Evolutionary conservation across 2,797 vertebrate genomes (phyloP).

Genomic region (Oceanodroma leucorhoa): DNA sequence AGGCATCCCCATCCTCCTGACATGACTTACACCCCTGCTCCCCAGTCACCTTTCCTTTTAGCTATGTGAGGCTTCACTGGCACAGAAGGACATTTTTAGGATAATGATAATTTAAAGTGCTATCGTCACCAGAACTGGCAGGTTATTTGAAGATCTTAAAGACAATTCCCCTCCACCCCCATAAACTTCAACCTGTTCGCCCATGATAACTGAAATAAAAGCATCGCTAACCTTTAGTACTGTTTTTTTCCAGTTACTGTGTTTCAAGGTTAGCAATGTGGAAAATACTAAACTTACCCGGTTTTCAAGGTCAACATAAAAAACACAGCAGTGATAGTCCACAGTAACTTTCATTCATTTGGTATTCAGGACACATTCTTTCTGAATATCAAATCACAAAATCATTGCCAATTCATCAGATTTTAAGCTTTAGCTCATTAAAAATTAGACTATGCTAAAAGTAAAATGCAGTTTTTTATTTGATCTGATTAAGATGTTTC

Average conservation of each 20-base stretch:
- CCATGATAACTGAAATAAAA: neutral
- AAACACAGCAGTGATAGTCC: neutral
- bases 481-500: slow-evolving; percentile 17
- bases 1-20: neutral
- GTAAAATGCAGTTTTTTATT: neutral
- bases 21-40: neutral
- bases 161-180: neutral
- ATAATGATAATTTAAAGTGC: neutral
- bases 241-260: neutral
- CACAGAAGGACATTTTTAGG: slow-evolving; percentile 33
- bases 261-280: slow-evolving; percentile 7
- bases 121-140: slow-evolving; percentile 2
- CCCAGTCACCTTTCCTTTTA: neutral
- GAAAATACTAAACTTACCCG: neutral
- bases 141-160: slow-evolving; percentile 9
- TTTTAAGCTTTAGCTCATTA: slow-evolving; percentile 42
- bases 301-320: slow-evolving; percentile 33
- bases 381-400: slow-evolving; percentile 39
- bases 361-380: neutral
- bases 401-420: slow-evolving; percentile 47
- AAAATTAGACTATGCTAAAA: slow-evolving; percentile 22
- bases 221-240: neutral
- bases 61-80: neutral
- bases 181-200: neutral
- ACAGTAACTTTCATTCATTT: slow-evolving; percentile 4